phyloP scores from a whole-genome alignment of 2,113 vertebrate genomes.

The Coregonus clupeaformis region DNA sequence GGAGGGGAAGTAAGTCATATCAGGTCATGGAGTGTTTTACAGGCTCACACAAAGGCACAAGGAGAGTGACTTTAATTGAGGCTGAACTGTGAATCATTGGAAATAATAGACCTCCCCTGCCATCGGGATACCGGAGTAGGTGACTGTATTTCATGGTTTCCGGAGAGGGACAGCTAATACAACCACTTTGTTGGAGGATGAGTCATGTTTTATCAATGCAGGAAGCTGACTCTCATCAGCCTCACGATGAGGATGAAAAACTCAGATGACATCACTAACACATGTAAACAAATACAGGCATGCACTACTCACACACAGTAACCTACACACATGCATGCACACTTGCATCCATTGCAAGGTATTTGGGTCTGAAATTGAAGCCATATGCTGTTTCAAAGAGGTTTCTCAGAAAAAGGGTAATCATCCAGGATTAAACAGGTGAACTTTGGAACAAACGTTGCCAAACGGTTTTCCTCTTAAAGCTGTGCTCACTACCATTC shows the following conservation, averaged over 20 bases:
- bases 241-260: slow-evolving; percentile 15
- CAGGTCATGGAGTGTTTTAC: background rate
- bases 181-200: slow-evolving; percentile 50
- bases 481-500: background rate
- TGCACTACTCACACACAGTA: slow-evolving; percentile 10
- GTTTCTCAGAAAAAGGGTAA: slow-evolving; percentile 6
- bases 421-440: slow-evolving; percentile 25
- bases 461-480: background rate
- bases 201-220: slow-evolving; percentile 47
- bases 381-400: slow-evolving; percentile 1
- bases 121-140: background rate
- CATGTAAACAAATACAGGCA: background rate
- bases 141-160: slow-evolving; percentile 16
- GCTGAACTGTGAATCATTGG: slow-evolving; percentile 21
- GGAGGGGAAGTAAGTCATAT: background rate
- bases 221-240: slow-evolving; percentile 33
- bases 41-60: background rate
- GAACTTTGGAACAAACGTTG: slow-evolving; percentile 20
- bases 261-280: slow-evolving; percentile 16
- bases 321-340: slow-evolving; percentile 8
- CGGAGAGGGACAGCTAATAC: slow-evolving; percentile 13
- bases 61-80: slow-evolving; percentile 4
- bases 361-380: background rate
- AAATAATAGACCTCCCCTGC: background rate
- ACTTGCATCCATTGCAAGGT: background rate